Evolutionary conservation across 1,140 invertebrate species (phyloP).

Genomic region (Laupala kohalensis): DNA sequence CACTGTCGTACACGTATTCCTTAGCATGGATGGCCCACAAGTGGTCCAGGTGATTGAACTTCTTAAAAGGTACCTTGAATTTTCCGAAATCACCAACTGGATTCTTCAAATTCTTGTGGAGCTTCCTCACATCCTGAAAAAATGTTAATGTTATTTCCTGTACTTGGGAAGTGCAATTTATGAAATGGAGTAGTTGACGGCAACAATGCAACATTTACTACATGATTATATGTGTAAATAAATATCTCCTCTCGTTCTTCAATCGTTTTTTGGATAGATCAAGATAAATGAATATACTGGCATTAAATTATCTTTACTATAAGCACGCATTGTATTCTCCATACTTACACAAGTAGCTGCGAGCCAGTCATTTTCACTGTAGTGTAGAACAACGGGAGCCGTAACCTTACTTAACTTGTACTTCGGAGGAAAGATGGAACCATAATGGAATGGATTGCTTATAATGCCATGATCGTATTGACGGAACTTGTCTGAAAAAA

Average conservation of each 20-base stretch:
- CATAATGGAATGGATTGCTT: conserved; percentile 38
- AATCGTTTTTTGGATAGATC: no score
- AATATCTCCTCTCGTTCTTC: no score
- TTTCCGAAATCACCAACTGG: neutral
- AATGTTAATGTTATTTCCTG: no score
- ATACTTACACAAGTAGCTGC: no score
- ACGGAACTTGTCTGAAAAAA: conserved; percentile 29
- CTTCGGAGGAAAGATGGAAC: conserved; percentile 33
- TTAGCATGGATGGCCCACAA: conserved; percentile 12
- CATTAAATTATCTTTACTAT: neutral
- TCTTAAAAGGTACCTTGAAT: neutral
- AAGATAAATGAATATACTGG: neutral
- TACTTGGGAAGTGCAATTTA: no score
- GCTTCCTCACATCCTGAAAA: conserved; percentile 2
- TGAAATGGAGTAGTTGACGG: no score
- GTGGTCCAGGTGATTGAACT: conserved; percentile 13
- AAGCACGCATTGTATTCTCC: no score
- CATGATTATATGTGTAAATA: no score
- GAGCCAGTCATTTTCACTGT: no score
- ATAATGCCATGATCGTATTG: conserved; percentile 36
- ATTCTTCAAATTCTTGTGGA: neutral
- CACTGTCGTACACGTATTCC: conserved; percentile 8
- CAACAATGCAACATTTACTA: no score
- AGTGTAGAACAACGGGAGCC: no score
- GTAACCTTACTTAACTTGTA: conserved; percentile 48